These are phyloP conservation scores for Irena cyanogastra DNA, from an alignment of 2,113 vertebrate genomes.

Conservation along the genomic window DNA sequence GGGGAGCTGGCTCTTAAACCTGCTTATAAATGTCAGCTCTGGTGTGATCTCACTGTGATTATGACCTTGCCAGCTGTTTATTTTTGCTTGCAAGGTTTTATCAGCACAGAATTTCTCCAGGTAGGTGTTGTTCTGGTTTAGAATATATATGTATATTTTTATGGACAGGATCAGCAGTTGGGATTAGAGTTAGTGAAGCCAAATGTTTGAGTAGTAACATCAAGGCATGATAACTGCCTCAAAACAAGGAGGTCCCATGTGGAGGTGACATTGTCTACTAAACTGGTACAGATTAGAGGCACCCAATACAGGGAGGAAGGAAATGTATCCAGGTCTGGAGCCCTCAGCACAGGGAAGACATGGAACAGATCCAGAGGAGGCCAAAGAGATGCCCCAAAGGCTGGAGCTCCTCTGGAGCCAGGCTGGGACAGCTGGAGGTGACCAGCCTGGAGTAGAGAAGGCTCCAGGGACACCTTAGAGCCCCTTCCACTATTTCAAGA, in stretches of 20 bases:
- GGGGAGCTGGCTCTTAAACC: neutral
- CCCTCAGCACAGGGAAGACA: neutral
- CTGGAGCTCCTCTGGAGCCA: neutral
- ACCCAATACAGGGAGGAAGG: neutral
- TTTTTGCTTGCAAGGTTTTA: neutral
- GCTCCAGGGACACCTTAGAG: neutral
- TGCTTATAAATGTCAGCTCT: neutral
- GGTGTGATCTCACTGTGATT: neutral
- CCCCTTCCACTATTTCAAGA: neutral
- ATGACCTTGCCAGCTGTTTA: neutral
- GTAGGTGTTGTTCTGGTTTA: neutral
- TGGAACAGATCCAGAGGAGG: neutral
- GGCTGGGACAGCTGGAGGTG: neutral
- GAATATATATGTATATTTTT: neutral
- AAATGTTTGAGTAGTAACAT: neutral
- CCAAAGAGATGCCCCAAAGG: neutral
- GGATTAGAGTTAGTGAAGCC: neutral
- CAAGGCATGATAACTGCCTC: neutral
- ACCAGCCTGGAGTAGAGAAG: neutral
- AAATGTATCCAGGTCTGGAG: neutral
- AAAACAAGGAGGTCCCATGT: neutral
- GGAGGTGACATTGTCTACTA: neutral
- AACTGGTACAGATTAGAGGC: neutral
- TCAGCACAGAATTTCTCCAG: neutral
- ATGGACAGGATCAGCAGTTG: neutral